These are phyloP conservation scores for Lasaia peninsularis DNA, from an alignment of 1,140 invertebrate genomes.

Conservation along the genomic window DNA sequence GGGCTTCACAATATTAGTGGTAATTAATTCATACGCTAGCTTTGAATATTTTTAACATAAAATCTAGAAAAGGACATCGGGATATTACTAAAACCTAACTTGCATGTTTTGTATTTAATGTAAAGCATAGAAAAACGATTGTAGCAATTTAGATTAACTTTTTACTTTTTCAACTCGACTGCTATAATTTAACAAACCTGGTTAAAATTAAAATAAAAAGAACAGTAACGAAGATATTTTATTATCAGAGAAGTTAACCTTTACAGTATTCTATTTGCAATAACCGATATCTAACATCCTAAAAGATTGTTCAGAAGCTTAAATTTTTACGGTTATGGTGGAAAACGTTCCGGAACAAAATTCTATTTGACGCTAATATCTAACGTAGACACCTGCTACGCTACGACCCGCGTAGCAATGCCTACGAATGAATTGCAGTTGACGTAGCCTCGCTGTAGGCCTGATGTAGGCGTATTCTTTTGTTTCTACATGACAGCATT, in stretches of 20 bases:
- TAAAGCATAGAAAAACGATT: too few species aligned
- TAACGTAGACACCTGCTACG: constrained; percentile 18
- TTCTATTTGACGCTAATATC: constrained; percentile 19
- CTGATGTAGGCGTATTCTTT: neutral
- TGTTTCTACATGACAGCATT: neutral
- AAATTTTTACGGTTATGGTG: constrained; percentile 18
- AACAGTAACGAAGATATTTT: too few species aligned
- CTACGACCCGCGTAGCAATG: neutral
- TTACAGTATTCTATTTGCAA: neutral
- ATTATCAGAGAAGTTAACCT: neutral
- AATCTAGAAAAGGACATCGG: too few species aligned
- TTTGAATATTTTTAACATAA: too few species aligned
- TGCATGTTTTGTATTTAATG: too few species aligned
- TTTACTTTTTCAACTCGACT: too few species aligned
- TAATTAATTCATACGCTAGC: too few species aligned
- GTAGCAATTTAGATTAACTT: too few species aligned
- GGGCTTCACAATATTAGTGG: too few species aligned
- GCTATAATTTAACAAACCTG: too few species aligned
- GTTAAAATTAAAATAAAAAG: too few species aligned
- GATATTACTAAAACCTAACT: too few species aligned
- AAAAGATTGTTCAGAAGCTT: constrained; percentile 15
- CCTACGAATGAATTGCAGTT: constrained; percentile 11
- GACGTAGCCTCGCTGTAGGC: neutral
- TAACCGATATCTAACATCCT: constrained; percentile 1
- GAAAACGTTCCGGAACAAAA: constrained; percentile 4